A percentile compares a stretch with the other conserved stretches of the same genome.
These are phyloP conservation scores for Pammene aurita DNA, from an alignment of 2,888 invertebrate genomes.

Conservation along the genomic window DNA sequence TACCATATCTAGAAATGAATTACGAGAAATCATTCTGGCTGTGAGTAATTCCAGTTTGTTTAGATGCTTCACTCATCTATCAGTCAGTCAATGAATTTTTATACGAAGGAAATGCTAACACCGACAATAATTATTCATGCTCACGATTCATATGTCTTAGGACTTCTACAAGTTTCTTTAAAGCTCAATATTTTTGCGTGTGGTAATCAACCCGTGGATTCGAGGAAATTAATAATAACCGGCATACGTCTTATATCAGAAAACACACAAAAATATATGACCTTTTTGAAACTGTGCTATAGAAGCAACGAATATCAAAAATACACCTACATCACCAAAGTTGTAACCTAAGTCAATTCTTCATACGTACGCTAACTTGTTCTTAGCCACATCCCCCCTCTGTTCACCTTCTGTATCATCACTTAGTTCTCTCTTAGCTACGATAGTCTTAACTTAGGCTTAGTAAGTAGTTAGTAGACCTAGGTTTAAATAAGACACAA, in stretches of 20 bases:
- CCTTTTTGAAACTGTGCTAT: slow-evolving; percentile 7
- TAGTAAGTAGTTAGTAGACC: slow-evolving; percentile 71
- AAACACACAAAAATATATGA: slow-evolving; percentile 8
- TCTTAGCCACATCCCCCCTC: slow-evolving; percentile 49
- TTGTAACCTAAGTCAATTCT: slow-evolving; percentile 63
- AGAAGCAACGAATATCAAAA: slow-evolving; percentile 28
- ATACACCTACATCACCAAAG: slow-evolving; percentile 39
- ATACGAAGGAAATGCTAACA: slow-evolving; percentile 53
- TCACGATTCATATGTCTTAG: slow-evolving; percentile 46
- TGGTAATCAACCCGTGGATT: background rate
- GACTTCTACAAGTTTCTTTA: slow-evolving; percentile 44
- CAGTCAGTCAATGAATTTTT: slow-evolving; percentile 48
- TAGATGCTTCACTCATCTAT: slow-evolving; percentile 65
- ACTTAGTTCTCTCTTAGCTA: slow-evolving; percentile 66
- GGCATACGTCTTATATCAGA: background rate
- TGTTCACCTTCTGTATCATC: slow-evolving; percentile 50
- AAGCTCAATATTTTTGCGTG: slow-evolving; percentile 19
- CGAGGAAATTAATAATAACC: background rate
- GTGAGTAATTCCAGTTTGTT: slow-evolving; percentile 76
- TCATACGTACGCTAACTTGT: slow-evolving; percentile 53
- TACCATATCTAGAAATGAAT: slow-evolving; percentile 79
- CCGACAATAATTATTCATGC: slow-evolving; percentile 64
- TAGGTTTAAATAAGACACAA: slow-evolving; percentile 67
- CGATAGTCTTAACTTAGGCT: slow-evolving; percentile 69
- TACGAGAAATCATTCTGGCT: slow-evolving; percentile 82